Conservation (phyloP, 1,140 invertebrate species). For the Maniola jurtina region DNA sequence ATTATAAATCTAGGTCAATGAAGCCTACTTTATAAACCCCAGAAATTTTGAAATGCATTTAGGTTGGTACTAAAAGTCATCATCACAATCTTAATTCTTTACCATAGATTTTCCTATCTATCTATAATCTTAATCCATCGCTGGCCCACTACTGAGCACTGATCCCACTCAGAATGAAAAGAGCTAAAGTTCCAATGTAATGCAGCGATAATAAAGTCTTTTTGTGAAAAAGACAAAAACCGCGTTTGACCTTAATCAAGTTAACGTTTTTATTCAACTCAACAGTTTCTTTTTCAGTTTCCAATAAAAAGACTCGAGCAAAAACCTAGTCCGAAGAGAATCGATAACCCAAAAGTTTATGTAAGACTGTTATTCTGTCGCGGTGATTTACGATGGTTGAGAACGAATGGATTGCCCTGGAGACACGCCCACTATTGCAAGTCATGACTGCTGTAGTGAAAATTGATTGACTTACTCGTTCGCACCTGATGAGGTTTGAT, state of each 20-base stretch:
- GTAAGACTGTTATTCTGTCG: slow-evolving; percentile 15
- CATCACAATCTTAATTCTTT: too few relatives aligned
- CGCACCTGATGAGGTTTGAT: neutral
- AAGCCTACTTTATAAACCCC: too few relatives aligned
- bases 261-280: neutral
- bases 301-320: neutral
- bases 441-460: slow-evolving; percentile 10
- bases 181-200: too few relatives aligned
- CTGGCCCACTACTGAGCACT: too few relatives aligned
- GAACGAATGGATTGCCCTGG: slow-evolving; percentile 16
- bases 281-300: neutral
- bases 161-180: too few relatives aligned
- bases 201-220: too few relatives aligned
- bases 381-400: slow-evolving; percentile 18
- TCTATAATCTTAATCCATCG: too few relatives aligned
- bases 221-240: neutral
- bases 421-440: slow-evolving; percentile 11
- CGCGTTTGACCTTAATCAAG: neutral
- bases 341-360: slow-evolving; percentile 14
- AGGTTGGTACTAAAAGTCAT: too few relatives aligned
- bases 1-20: too few relatives aligned
- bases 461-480: slow-evolving; percentile 14
- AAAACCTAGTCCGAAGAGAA: slow-evolving; percentile 9
- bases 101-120: too few relatives aligned
- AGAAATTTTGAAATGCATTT: too few relatives aligned